A percentile compares a stretch with the other conserved stretches of the same genome.
These are phyloP conservation scores for Caenorhabditis sp. DNA, from an alignment of 2,888 invertebrate genomes.

Conservation along the genomic window DNA sequence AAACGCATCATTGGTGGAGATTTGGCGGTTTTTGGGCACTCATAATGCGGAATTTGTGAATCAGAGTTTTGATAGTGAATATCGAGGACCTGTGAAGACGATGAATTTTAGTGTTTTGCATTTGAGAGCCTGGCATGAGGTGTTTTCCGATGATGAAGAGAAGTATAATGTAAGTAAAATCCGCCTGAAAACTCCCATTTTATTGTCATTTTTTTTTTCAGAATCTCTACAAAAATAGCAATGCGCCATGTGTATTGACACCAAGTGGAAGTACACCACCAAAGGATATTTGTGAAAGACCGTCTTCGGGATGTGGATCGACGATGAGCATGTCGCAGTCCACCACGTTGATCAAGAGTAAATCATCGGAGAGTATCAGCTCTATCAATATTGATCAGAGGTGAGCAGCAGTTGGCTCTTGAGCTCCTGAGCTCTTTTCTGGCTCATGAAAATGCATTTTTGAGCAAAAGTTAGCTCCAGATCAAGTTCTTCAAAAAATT, in stretches of 20 bases:
- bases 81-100: slow-evolving; percentile 18
- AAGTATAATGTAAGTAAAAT: slow-evolving; percentile 12
- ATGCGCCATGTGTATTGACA: neutral
- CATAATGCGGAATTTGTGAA: slow-evolving; percentile 49
- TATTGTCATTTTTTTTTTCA: slow-evolving; percentile 1
- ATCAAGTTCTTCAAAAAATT: too few species aligned
- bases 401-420: too few species aligned
- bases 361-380: slow-evolving; percentile 48
- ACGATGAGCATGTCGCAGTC: slow-evolving; percentile 3
- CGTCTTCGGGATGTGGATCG: slow-evolving; percentile 22
- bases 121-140: slow-evolving; percentile 43
- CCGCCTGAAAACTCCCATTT: too few species aligned
- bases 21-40: slow-evolving; percentile 42
- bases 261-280: neutral
- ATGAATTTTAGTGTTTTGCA: slow-evolving; percentile 29
- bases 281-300: slow-evolving; percentile 8
- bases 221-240: neutral
- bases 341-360: slow-evolving; percentile 29
- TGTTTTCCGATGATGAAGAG: slow-evolving; percentile 23
- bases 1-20: slow-evolving; percentile 32
- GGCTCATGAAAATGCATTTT: too few species aligned
- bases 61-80: slow-evolving; percentile 28
- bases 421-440: too few species aligned
- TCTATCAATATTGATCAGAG: slow-evolving; percentile 23
- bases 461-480: too few species aligned